Evolutionary conservation across 1,140 invertebrate genomes (phyloP), one percentile per base, ranked within the genome.

Genomic region (Cotesia typhae): DNA sequence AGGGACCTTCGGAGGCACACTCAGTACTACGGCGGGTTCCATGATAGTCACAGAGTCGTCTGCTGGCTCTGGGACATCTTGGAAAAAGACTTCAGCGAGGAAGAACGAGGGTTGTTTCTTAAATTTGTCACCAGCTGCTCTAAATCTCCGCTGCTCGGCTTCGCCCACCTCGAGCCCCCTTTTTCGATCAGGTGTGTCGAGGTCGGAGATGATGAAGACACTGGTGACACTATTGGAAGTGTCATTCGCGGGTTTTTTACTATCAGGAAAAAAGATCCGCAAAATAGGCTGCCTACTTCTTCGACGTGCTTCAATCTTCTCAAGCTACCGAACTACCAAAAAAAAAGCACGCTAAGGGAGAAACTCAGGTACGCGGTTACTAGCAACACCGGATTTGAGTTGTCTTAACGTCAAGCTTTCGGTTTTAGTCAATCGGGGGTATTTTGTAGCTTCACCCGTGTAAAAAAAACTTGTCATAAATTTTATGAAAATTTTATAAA

Each of bases 41-140:
- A 99, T 85, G 96, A 98, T 87, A 98, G 95, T 74, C 98, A 99
- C 88, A 90, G 96, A 75, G 96, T 99, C 52, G 94, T 99, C 12
- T 93, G 94, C 80, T 99, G 98, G 98, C 88, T 99, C 10, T 99
- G 98, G 98, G 96, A 99, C 85, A 96, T 99, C 76, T 87, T 99
- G 36, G 95, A 98, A 78, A 94, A 96, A 80, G 98, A 99, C 87
- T 99, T 99, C 85, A 92, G 89, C 7, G 92, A 95, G 83, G 91
- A 96, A 65, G 98, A 99, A 86, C 91, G 94, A 73, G 92, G 93
- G 79, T 90, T 98, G 74, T 99, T 99, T 88, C 88, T 99, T 0
- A 99, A 99, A 95, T 99, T 99, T 90, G 97, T 99, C 0, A 99
- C 98, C 12, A 98, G 96, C 81, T 99, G 98, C 87, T 99, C 97